Evolutionary conservation across 2,888 invertebrate genomes (phyloP).

Genomic region (Lasioglossum leucozonium): DNA sequence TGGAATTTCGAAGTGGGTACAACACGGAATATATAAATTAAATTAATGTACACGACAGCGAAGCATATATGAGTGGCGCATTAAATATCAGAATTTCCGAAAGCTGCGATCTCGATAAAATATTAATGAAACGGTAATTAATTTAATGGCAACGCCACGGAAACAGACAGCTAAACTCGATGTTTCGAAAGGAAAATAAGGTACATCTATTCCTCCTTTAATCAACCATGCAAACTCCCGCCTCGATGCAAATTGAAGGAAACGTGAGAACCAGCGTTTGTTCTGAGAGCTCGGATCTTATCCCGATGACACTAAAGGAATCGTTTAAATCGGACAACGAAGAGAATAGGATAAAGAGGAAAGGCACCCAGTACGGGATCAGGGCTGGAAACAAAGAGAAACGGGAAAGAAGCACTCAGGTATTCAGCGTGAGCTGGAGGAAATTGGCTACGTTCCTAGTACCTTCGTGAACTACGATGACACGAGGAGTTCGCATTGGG

Average conservation of each 20-base stretch:
- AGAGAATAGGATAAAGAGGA: constrained; percentile 33
- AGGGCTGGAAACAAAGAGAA: constrained; percentile 46
- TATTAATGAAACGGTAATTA: not conserved
- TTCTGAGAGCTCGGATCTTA: constrained; percentile 22
- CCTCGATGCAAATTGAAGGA: constrained; percentile 42
- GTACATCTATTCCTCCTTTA: not conserved
- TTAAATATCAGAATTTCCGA: too few relatives aligned
- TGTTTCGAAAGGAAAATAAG: not conserved
- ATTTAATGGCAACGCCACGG: not conserved
- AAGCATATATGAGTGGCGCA: not conserved
- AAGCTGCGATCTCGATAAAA: not conserved
- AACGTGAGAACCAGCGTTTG: constrained; percentile 10
- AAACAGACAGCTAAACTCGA: not conserved
- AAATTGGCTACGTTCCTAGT: constrained; percentile 63
- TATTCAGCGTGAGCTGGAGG: constrained; percentile 66
- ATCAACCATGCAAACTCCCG: not conserved
- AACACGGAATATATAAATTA: too few relatives aligned
- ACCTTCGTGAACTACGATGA: constrained; percentile 44
- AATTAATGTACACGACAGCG: too few relatives aligned
- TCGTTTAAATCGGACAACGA: constrained; percentile 49
- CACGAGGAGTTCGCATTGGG: constrained; percentile 35
- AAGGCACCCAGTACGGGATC: not conserved
- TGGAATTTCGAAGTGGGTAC: too few relatives aligned
- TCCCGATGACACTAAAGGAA: constrained; percentile 32
- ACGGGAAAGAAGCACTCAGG: constrained; percentile 51